These are phyloP conservation scores for Conomelus anceps DNA, from an alignment of 2,888 invertebrate species.

Conservation along the genomic window DNA sequence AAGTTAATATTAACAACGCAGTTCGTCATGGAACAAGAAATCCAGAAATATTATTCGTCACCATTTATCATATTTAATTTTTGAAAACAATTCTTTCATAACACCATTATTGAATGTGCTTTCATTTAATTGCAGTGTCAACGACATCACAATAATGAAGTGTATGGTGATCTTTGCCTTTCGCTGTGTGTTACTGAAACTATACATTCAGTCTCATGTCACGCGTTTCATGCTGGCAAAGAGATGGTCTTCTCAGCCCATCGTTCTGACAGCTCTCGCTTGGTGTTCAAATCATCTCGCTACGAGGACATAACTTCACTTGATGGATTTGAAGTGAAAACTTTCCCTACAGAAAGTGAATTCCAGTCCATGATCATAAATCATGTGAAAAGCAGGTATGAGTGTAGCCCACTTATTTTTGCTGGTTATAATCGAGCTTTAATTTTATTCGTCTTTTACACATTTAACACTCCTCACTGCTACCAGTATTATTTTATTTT, in stretches of 20 bases:
- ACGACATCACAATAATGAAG: constrained; percentile 46
- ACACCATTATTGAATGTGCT: neutral
- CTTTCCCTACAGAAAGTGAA: constrained; percentile 30
- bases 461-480: no score
- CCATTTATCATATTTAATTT: neutral
- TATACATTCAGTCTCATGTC: constrained; percentile 52
- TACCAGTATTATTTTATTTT: no score
- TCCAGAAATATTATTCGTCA: neutral
- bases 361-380: constrained; percentile 27
- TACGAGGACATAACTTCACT: constrained; percentile 27
- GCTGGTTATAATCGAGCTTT: neutral
- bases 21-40: no score
- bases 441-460: neutral
- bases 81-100: neutral
- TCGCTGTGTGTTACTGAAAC: constrained; percentile 52
- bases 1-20: no score
- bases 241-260: constrained; percentile 54
- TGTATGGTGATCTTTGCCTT: constrained; percentile 57
- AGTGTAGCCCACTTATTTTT: neutral
- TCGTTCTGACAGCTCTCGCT: constrained; percentile 48
- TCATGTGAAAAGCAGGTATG: constrained; percentile 34
- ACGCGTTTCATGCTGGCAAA: constrained; percentile 54
- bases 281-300: constrained; percentile 52
- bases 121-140: constrained; percentile 26
- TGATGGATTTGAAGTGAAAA: constrained; percentile 27